Conservation (phyloP, 2,888 invertebrate genomes). For the Epirrhoe tristata region DNA sequence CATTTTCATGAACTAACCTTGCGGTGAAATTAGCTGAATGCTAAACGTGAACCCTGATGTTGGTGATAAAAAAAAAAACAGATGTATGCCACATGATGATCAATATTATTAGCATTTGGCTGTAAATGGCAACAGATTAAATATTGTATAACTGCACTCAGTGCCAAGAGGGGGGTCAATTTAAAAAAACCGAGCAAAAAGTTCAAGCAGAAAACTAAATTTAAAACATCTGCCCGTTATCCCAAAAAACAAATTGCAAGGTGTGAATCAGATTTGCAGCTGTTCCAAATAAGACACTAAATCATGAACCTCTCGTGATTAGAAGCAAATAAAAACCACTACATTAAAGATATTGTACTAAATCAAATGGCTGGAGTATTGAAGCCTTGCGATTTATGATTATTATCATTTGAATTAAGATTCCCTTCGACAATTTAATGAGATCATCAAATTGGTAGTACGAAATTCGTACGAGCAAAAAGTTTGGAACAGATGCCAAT, state of each 20-base stretch:
- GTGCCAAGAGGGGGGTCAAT: conserved; percentile 2
- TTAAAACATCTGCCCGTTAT: conserved; percentile 29
- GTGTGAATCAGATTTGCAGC: conserved; percentile 29
- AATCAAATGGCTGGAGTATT: conserved; percentile 32
- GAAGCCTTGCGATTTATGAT: conserved; percentile 33
- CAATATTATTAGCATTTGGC: conserved; percentile 16
- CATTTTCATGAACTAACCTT: not conserved
- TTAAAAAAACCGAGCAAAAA: conserved; percentile 22
- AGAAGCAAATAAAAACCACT: conserved; percentile 24
- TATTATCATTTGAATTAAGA: conserved; percentile 43
- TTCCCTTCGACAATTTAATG: conserved; percentile 51
- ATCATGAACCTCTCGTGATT: conserved; percentile 20
- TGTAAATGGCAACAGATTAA: conserved; percentile 13
- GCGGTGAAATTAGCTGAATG: conserved; percentile 16
- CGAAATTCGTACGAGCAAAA: conserved; percentile 49
- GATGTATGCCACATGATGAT: conserved; percentile 33
- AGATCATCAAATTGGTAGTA: conserved; percentile 54
- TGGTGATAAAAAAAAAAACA: conserved; percentile 20
- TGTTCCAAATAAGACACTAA: conserved; percentile 20
- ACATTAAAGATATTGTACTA: conserved; percentile 28
- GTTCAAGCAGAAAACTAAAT: conserved; percentile 21
- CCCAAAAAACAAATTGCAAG: conserved; percentile 28
- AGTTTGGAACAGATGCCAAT: conserved; percentile 53
- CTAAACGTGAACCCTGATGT: not conserved
- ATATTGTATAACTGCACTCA: conserved; percentile 8